Base-by-base conservation (phyloP, 2,888 invertebrate species). In the Kryphioiulus occultus region DNA sequence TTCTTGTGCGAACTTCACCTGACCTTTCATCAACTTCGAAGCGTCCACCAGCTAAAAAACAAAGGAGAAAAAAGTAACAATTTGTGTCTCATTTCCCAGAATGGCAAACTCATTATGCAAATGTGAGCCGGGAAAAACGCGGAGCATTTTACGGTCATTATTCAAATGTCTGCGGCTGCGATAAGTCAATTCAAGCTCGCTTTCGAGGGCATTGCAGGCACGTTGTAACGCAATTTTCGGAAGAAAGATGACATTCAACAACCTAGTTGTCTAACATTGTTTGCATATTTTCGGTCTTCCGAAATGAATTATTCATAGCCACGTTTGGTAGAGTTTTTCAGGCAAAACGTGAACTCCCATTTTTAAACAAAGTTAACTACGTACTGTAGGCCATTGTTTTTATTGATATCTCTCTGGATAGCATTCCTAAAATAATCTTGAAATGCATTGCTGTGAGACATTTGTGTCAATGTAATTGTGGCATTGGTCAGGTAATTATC, bases 11-110 rank as follows among this genome's bases (percentile, higher is more conserved):
- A 47, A 98, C 98, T 47, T 98, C 98, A 0, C 98, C 98, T 0
- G 97, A 97, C 88, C 97, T 93, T 92, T 97, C 97, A 91, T 97
- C 97, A 82, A 97, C 96, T 92, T 97, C 96, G 91, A 97, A 97
- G 85, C 94, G 92, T 84, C 94, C 94, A 85, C 94, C 94, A 89
- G 94, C 94, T 94, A 91, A 15, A n/a, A 90, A 90, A 86, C 88
- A 87, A 85, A 39, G 17, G 17, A 42, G 12, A 39, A 85, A 39
- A 85, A 15, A 44, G 39, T 78, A 78, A 30, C 78, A 78, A 78
- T 30, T 78, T 30, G 30, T 2, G 9, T 78, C 78, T 30, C 17
- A 30, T 5, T 30, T 68, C 22, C 12, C 10, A 32, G 78, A 78
- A 78, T 78, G 1, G 26, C 30, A 78, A 78, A 30, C 78, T 9